Evolutionary conservation across 2,888 invertebrate species (phyloP), one percentile per base, ranked within the genome.

Genomic region (Orchesella flavescens): DNA sequence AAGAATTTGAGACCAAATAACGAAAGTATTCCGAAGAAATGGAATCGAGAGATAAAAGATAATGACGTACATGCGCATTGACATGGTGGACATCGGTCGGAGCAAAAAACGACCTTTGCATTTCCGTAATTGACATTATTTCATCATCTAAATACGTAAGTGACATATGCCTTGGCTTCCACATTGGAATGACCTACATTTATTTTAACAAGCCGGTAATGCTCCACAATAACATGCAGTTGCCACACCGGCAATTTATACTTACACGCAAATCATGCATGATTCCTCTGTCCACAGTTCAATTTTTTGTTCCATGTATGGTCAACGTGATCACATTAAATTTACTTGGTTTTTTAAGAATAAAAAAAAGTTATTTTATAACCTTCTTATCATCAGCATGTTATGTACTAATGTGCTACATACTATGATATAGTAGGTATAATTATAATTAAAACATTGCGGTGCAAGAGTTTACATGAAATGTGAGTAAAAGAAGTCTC

Each of bases 291-390:
- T 77, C 59, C 77, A 77, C 76, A 68, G 77, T 77, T 59, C 77
- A 77, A 21, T 1, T 66, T 75, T 73, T 80, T 80, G 13, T 59
- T 72, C 82, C 82, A 82, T 82, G 76, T 82, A 76, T 82, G 82
- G 82, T 55, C 75, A 82, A 82, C 82, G 82, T 82, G 82, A 76
- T 43, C 1, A 23, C 21, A n/a, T 43, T 5, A 12, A 34, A 34
- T 34, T 34, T 34, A 34, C 34, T 34, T 34, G 3, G 34, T 34
- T 34, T 34, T 34, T n/a, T n/a, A n/a, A n/a, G n/a, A n/a, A n/a
- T n/a, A n/a, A n/a, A n/a, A 34, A 7, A 7, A 34, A 34, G 34
- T 17, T 5, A 19, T 59, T 19, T 21, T 66, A 1, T 68, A 68
- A 49, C 68, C 68, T 68, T 68, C 21, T 66, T 68, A 49, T 68